Evolutionary conservation across 2,797 vertebrate species (phyloP), one percentile per base, ranked within the genome.

Genomic region (Anabacerthia variegaticeps): DNA sequence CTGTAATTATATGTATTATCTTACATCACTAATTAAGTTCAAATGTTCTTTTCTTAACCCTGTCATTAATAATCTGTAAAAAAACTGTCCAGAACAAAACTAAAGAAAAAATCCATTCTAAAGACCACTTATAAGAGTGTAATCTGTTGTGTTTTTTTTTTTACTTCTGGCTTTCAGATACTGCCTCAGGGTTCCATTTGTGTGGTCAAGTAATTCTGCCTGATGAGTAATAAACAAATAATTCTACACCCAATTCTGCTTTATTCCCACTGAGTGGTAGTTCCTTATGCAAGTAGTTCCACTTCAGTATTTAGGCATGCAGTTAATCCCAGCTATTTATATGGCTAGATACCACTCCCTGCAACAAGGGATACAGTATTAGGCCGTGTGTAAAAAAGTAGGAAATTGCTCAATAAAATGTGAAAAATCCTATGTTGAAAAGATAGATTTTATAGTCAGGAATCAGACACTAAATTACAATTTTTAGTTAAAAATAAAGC

Each of bases 181-280:
- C 18, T 87, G 95, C 93, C 95, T 82, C 43, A 19, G 83, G 92
- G 83, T 41, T 81, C 76, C 44, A 59, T 93, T 90, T 93, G 94
- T 94, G 95, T 95, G 96, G 95, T 95, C 92, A 96, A 95, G 51
- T 92, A 93, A 76, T 73, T 93, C 52, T 92, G 74, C 41, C 51
- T 95, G 90, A 90, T 94, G 90, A 95, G 83, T 92, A 97, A 95
- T 78, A 96, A 96, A 91, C 65, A 93, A 97, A 95, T 90, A 95
- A 95, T 92, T 95, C 86, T 96, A 95, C 86, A 94, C 92, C 80
- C 86, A 87, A 86, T 84, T 93, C 85, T 93, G 43, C 52, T 91
- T 94, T 75, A 85, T 91, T 96, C 92, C 51, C 79, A 94, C 39
- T 82, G 87, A 95, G 58, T 27, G 1, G 82, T 92, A 93, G 83